phyloP scores from a whole-genome alignment of 2,797 vertebrate genomes.

The Prionace glauca region DNA sequence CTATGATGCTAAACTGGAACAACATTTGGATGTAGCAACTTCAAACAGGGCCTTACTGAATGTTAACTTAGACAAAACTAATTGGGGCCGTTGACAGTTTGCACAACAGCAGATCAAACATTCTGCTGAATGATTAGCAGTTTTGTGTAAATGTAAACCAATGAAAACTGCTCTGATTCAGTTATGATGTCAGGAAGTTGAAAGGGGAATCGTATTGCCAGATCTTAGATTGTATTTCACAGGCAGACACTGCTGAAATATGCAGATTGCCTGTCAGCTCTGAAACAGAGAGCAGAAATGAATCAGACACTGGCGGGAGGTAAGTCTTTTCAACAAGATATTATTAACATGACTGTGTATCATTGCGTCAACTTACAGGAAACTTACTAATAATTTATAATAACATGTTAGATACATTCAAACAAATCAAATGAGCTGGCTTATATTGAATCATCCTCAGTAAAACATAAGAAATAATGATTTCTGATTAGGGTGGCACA shows the following conservation, averaged over 20 bases:
- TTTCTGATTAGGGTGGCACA: background rate
- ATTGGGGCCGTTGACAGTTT: too few species aligned
- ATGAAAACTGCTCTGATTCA: background rate
- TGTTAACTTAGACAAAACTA: background rate
- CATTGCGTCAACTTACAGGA: background rate
- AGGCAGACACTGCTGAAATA: background rate
- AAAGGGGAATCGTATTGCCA: background rate
- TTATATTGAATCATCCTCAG: background rate
- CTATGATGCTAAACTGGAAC: too few species aligned
- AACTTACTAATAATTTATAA: background rate
- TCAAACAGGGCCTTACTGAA: background rate
- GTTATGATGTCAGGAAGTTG: background rate
- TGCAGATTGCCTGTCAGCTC: background rate
- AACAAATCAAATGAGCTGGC: background rate
- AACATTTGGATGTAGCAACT: too few species aligned
- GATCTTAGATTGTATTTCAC: too few species aligned
- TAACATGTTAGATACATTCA: background rate
- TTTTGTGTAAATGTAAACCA: background rate
- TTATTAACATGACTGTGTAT: background rate
- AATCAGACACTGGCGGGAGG: background rate
- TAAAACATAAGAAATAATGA: background rate
- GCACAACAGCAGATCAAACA: background rate
- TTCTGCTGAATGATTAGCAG: too few species aligned
- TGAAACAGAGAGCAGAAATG: background rate
- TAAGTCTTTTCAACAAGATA: background rate